phyloP scores from a whole-genome alignment of 2,797 vertebrate species.

The Scolopax rusticola region DNA sequence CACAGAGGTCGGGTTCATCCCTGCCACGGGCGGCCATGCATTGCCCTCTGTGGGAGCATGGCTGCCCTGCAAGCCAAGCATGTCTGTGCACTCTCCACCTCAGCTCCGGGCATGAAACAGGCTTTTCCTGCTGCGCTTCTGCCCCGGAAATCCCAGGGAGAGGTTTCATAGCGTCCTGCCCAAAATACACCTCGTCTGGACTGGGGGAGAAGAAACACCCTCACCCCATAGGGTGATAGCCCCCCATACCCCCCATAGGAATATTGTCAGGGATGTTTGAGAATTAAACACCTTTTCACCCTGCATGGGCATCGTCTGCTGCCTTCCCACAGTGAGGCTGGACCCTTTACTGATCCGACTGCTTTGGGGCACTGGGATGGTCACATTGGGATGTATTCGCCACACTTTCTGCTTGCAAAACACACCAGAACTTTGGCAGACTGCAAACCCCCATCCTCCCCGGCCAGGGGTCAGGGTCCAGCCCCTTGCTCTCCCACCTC shows the following conservation, averaged over 20 bases:
- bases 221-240: no score
- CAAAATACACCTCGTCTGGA: neutral
- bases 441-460: neutral
- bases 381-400: fast-evolving
- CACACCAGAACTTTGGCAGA: neutral
- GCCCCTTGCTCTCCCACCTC: neutral
- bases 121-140: constrained; percentile 8
- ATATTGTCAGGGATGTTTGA: neutral
- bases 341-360: neutral
- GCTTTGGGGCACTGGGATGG: neutral
- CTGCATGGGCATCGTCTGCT: fast-evolving
- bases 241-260: no score
- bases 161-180: neutral
- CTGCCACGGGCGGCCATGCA: fast-evolving
- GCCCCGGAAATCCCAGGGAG: neutral
- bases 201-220: neutral
- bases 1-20: fast-evolving
- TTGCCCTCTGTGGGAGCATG: neutral
- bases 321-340: neutral
- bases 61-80: neutral
- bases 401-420: neutral
- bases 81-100: neutral
- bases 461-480: fast-evolving
- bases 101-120: neutral
- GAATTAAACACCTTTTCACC: neutral